Evolutionary conservation across 2,888 invertebrate species (phyloP).

Genomic region (Lasioglossum leucozonium): DNA sequence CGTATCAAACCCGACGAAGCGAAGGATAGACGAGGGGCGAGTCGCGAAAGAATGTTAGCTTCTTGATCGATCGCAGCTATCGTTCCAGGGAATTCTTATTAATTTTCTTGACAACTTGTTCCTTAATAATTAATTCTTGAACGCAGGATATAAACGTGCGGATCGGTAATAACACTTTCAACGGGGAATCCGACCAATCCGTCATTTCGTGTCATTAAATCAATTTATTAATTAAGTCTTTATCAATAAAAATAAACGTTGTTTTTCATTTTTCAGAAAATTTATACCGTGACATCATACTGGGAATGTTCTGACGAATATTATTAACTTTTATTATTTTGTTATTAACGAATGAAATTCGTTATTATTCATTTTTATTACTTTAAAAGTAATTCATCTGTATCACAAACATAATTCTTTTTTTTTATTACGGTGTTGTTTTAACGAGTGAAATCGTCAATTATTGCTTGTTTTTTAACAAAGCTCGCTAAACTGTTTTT

Average conservation of each 20-base stretch:
- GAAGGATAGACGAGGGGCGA: slow-evolving; percentile 51
- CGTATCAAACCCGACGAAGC: slow-evolving; percentile 60
- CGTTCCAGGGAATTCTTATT: slow-evolving; percentile 47
- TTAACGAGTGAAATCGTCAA: no score
- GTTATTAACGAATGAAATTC: no score
- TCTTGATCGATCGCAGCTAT: slow-evolving; percentile 57
- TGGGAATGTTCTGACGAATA: no score
- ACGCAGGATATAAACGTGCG: neutral
- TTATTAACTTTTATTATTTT: no score
- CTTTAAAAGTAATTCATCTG: no score
- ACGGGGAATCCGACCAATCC: neutral
- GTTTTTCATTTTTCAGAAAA: neutral
- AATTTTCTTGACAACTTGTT: slow-evolving; percentile 34
- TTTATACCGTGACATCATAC: neutral
- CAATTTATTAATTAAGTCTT: neutral
- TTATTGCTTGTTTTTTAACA: neutral
- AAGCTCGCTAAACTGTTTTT: neutral
- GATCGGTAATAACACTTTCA: neutral
- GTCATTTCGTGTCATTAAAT: neutral
- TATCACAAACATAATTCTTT: no score
- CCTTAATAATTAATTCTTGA: slow-evolving; percentile 17
- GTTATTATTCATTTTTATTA: no score
- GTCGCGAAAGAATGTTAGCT: slow-evolving; percentile 58
- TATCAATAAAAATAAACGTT: neutral
- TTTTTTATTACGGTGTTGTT: no score